Conservation (phyloP, 2,888 invertebrate species). For the Mycalesis mineus region DNA sequence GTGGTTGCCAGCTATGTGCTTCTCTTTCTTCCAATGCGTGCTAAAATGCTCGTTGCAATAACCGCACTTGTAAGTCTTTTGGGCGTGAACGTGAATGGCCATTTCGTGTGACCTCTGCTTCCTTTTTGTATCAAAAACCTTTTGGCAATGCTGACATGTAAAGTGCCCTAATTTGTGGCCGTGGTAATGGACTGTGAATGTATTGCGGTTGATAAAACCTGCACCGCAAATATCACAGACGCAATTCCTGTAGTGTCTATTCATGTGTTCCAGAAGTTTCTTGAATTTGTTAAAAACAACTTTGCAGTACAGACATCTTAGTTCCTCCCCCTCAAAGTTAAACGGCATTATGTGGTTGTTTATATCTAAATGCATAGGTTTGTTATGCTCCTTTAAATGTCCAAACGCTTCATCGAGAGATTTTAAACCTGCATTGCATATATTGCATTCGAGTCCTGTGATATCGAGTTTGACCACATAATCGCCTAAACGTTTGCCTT, state of each 20-base stretch:
- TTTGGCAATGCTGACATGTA: background rate
- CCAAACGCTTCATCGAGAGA: conserved; percentile 36
- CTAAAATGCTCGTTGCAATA: conserved; percentile 32
- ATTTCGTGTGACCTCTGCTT: conserved; percentile 7
- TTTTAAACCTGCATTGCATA: conserved; percentile 36
- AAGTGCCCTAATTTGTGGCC: background rate
- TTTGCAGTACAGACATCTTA: conserved; percentile 37
- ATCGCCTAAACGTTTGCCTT: conserved; percentile 27
- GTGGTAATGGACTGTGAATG: conserved; percentile 20
- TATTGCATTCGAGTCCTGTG: conserved; percentile 40
- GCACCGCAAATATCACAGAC: conserved; percentile 39
- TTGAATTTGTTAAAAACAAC: conserved; percentile 37
- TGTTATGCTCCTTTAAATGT: conserved; percentile 41
- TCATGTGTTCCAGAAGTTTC: conserved; percentile 43
- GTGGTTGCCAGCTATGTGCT: conserved; percentile 37
- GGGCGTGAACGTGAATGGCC: conserved; percentile 6
- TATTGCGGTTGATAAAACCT: conserved; percentile 34
- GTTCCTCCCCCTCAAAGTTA: conserved; percentile 37
- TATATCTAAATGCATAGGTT: conserved; percentile 37
- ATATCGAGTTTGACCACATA: conserved; percentile 45
- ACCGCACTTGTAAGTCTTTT: conserved; percentile 40
- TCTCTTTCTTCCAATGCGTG: conserved; percentile 25
- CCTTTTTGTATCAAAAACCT: conserved; percentile 5
- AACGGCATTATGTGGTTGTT: conserved; percentile 46
- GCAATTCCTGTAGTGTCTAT: conserved; percentile 40